Base-by-base conservation (phyloP, 2,888 invertebrate species). In the Chalcis sispes region DNA sequence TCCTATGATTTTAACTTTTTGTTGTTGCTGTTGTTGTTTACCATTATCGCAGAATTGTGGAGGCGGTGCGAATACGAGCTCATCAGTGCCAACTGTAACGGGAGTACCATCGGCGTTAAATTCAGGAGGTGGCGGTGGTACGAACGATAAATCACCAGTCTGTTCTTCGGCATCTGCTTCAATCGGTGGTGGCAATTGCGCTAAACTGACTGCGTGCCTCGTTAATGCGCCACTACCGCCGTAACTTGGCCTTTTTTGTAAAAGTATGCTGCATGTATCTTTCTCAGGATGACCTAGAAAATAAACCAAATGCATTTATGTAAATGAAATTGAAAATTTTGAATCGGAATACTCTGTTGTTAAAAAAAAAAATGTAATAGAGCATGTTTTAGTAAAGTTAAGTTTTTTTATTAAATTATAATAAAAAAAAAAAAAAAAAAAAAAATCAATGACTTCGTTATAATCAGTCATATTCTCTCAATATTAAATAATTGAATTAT, bases 41-140 rank as follows among this genome's bases (percentile, higher is more conserved):
- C 90, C 88, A 80, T 91, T 91, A 90, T 96, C 96, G 89, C 95
- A 95, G 90, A 97, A 97, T 89, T 97, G 96, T 48, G 96, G 96
- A 46, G 96, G 97, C 48, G 96, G 96, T 27, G 96, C 95, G 79
- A 95, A 90, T 18, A 95, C 92, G 66, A 93, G 90, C 75, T 92
- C 92, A 79, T 91, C 91, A 64, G 88, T 89, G 59, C 87, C 86
- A 50, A 89, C 89, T 56, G 87, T 1, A 85, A 4, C 85, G 85
- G 72, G 75, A 0, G 70, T 78, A 2, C 81, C 82, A 36, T 81
- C 81, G 40, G 90, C 90, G 64, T 90, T 90, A 81, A 92, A 92
- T 83, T 92, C 92, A 0, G 91, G 91, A 0, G 93, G 92, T 0
- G 93, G 92, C 0, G 92, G 92, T 1, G 92, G 90, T n/a, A n/a